phyloP scores from a whole-genome alignment of 2,888 invertebrate genomes.

The Anagyrus pseudococci region DNA sequence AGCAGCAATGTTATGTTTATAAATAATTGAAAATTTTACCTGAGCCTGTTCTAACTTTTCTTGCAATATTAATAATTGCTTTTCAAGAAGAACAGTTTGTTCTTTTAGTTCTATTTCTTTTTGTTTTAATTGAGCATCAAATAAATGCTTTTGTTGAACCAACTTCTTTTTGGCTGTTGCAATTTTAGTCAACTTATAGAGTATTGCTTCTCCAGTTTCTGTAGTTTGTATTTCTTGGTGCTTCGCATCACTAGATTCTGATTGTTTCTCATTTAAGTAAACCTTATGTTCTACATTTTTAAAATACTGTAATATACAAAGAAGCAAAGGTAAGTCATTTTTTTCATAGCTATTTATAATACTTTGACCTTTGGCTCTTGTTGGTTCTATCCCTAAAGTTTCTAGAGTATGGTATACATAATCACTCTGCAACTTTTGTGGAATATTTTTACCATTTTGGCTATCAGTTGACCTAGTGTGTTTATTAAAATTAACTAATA shows the following conservation, averaged over 20 bases:
- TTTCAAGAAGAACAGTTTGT: constrained; percentile 49
- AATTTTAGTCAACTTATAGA: constrained; percentile 40
- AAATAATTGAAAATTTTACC: constrained; percentile 42
- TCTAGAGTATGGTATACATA: constrained; percentile 55
- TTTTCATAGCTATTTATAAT: constrained; percentile 52
- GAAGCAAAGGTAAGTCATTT: constrained; percentile 50
- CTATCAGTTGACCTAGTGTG: constrained; percentile 36
- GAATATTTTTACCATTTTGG: constrained; percentile 29
- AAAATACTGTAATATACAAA: constrained; percentile 53
- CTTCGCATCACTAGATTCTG: constrained; percentile 12
- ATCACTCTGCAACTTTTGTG: constrained; percentile 53
- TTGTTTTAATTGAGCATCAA: constrained; percentile 47
- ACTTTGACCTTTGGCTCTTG: constrained; percentile 46
- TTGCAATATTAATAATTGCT: constrained; percentile 48
- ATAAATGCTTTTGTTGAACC: constrained; percentile 49
- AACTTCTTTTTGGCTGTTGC: constrained; percentile 47
- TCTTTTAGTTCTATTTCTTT: constrained; percentile 51
- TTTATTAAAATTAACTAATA: constrained; percentile 54
- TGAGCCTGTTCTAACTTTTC: constrained; percentile 52
- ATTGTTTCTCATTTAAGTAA: constrained; percentile 6
- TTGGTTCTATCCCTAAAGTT: constrained; percentile 54
- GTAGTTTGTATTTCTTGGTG: constrained; percentile 39
- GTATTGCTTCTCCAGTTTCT: constrained; percentile 23
- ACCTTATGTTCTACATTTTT: constrained; percentile 34
- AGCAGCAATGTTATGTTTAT: background rate